These are phyloP conservation scores for Pterobdella sp. DNA, from an alignment of 2,888 invertebrate species.

Conservation along the genomic window DNA sequence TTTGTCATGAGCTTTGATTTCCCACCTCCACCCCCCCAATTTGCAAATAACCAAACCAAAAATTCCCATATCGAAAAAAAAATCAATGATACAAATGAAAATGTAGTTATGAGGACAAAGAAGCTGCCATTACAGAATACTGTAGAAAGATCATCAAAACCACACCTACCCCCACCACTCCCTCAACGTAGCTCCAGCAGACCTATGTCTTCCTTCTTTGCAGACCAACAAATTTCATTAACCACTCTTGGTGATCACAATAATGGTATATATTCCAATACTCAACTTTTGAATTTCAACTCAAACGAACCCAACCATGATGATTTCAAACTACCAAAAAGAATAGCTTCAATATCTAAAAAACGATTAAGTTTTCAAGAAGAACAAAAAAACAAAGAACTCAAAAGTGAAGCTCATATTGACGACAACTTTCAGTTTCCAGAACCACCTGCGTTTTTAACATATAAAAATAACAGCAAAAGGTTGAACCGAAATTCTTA, in stretches of 20 bases:
- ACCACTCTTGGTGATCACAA: not conserved
- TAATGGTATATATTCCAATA: not conserved
- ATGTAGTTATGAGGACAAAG: not conserved
- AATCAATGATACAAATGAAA: not conserved
- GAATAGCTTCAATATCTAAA: not conserved
- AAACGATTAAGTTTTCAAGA: not conserved
- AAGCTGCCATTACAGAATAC: not conserved
- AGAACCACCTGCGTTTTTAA: not conserved
- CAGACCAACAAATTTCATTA: slow-evolving; percentile 6
- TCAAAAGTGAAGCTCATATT: not conserved
- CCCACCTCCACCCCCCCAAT: not conserved
- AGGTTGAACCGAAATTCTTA: not conserved
- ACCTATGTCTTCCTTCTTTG: slow-evolving; percentile 24
- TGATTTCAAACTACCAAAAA: not conserved
- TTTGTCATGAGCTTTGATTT: not conserved
- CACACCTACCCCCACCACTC: not conserved
- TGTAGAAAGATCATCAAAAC: not conserved
- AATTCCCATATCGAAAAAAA: not conserved
- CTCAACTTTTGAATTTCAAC: no score
- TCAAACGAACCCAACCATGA: not conserved
- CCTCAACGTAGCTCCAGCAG: not conserved
- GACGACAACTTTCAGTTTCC: not conserved
- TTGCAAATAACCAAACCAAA: not conserved
- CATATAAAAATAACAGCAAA: not conserved
- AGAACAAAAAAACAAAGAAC: not conserved